Percentiles rank a stretch among this genome's conserved stretches.
These are phyloP conservation scores for Cancer borealis DNA, from an alignment of 2,888 invertebrate genomes.

Conservation along the genomic window DNA sequence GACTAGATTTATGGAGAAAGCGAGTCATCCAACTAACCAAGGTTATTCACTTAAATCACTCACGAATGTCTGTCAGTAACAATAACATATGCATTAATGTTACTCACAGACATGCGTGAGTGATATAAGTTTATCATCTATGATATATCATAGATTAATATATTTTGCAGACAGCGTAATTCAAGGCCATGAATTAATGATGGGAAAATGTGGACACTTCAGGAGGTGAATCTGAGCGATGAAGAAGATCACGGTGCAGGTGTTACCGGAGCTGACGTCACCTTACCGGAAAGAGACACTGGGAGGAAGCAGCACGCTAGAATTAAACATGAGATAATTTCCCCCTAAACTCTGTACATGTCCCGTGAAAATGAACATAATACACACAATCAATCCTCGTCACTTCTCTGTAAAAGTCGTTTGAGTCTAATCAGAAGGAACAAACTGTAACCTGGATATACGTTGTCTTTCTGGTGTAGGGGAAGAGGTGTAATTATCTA, in stretches of 20 bases:
- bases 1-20: background rate
- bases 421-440: background rate
- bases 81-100: too few species aligned
- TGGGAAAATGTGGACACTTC: background rate
- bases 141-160: too few species aligned
- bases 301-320: background rate
- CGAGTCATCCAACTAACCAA: background rate
- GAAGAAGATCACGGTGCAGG: background rate
- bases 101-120: too few species aligned
- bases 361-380: background rate
- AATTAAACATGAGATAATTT: background rate
- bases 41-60: background rate
- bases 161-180: background rate
- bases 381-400: background rate
- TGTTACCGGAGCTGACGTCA: background rate
- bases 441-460: background rate
- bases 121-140: too few species aligned
- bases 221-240: background rate
- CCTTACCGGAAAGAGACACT: background rate
- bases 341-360: background rate
- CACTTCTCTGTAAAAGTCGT: background rate
- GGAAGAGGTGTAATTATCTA: conserved; percentile 13
- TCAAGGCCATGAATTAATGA: background rate
- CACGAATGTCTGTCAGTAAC: too few species aligned
- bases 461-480: background rate